Evolutionary conservation across 53 echinoderm and acorn worm genomes (phyloP).

Genomic region (Zoroaster sp.): DNA sequence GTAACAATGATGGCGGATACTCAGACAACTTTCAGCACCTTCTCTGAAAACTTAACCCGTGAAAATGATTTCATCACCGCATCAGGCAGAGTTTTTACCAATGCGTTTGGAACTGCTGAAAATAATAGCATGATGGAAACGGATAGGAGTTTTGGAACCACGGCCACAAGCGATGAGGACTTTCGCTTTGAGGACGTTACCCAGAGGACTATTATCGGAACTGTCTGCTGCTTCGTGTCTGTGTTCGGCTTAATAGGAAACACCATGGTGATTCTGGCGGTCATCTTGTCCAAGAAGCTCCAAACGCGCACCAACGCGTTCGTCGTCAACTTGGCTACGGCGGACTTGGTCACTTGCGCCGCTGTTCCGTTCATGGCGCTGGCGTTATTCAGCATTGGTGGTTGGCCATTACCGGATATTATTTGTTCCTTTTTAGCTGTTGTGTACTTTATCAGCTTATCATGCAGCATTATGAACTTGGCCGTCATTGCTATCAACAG

Average conservation of each 20-base stretch:
- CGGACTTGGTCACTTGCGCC: conserved; percentile 47
- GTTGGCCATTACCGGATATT: conserved; percentile 42
- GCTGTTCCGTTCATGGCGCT: conserved; percentile 33
- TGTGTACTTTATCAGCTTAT: not conserved
- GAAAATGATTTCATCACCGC: no score
- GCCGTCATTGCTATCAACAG: conserved; percentile 60
- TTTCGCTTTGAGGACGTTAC: conserved; percentile 12
- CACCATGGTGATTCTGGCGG: conserved; percentile 61
- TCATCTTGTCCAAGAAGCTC: conserved; percentile 57
- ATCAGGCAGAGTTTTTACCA: no score
- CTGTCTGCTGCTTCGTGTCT: conserved; percentile 16
- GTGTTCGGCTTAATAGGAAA: conserved; percentile 59
- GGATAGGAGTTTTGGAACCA: no score
- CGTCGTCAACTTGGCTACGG: conserved; percentile 68
- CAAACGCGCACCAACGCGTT: conserved; percentile 68
- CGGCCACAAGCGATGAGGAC: not conserved
- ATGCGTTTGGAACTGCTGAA: no score
- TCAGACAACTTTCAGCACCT: no score
- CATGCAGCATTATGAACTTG: conserved; percentile 50
- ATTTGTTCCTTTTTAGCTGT: conserved; percentile 23
- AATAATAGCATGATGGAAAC: no score
- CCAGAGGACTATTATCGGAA: conserved; percentile 32
- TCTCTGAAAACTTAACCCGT: no score
- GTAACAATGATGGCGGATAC: no score
- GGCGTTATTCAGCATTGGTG: conserved; percentile 25